These are phyloP conservation scores for Zaprionus africanus DNA, from an alignment of 1,140 invertebrate species.

Conservation along the genomic window DNA sequence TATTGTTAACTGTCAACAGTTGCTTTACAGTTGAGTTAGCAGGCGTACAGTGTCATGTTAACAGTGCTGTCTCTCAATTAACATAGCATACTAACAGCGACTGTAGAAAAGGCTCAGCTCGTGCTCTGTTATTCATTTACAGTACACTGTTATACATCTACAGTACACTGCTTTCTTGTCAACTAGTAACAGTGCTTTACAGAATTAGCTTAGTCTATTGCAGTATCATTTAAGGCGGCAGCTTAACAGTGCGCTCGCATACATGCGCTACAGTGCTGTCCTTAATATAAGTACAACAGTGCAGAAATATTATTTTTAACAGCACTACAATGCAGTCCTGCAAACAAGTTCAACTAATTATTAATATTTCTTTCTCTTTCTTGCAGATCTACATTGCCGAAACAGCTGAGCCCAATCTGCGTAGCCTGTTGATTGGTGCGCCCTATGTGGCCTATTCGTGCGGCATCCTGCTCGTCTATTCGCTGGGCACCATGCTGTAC, in stretches of 20 bases:
- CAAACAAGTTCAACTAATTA: neutral
- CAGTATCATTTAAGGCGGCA: no score
- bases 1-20: neutral
- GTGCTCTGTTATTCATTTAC: no score
- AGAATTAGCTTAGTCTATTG: no score
- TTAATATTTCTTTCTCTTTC: neutral
- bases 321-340: neutral
- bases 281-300: no score
- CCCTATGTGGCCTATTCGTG: slow-evolving; percentile 89
- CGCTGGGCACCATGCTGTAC: slow-evolving; percentile 87
- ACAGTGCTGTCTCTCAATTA: neutral
- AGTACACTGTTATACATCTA: no score
- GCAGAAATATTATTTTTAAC: no score
- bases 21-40: no score
- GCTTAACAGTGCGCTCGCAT: no score
- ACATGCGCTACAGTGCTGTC: no score
- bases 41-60: no score
- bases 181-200: no score
- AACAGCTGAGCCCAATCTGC: slow-evolving; percentile 88
- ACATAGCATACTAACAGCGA: neutral
- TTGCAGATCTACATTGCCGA: slow-evolving; percentile 89
- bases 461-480: slow-evolving; percentile 90
- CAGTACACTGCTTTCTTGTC: no score
- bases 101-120: neutral
- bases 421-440: slow-evolving; percentile 88